Evolutionary conservation across 2,113 vertebrate species (phyloP).

Genomic region (Hemiprocne comata): DNA sequence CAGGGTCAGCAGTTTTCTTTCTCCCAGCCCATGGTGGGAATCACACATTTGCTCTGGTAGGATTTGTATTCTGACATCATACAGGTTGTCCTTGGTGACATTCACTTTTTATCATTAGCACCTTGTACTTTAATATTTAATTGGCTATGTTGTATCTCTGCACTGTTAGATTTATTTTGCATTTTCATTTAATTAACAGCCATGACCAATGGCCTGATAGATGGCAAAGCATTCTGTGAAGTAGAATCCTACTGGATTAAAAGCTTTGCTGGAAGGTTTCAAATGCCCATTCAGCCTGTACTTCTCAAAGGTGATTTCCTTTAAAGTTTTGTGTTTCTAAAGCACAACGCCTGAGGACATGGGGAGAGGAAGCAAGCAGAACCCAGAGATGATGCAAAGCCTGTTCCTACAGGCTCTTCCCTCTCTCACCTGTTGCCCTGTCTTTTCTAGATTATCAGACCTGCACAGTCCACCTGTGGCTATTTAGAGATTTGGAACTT

Average conservation of each 20-base stretch:
- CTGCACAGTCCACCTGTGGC: rapidly evolving
- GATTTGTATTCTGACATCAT: slow-evolving; percentile 45
- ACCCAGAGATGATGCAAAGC: not conserved
- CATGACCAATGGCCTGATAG: slow-evolving; percentile 30
- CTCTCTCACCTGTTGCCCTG: not conserved
- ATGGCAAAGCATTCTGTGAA: slow-evolving; percentile 28
- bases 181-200: slow-evolving; percentile 55
- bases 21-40: not conserved
- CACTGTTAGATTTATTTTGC: slow-evolving; percentile 31
- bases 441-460: not conserved
- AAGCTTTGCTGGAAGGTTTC: slow-evolving; percentile 32
- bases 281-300: not conserved
- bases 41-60: not conserved
- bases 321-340: not conserved
- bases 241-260: slow-evolving; percentile 42
- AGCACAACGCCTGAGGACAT: rapidly evolving
- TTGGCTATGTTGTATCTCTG: slow-evolving; percentile 8
- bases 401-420: not conserved
- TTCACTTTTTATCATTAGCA: slow-evolving; percentile 21
- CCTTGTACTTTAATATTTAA: slow-evolving; percentile 23
- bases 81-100: not conserved
- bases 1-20: not conserved
- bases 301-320: not conserved
- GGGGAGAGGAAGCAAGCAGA: not conserved
- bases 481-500: not conserved